Evolutionary conservation across 2,797 vertebrate genomes (phyloP).

Genomic region (Sibirionetta formosa): DNA sequence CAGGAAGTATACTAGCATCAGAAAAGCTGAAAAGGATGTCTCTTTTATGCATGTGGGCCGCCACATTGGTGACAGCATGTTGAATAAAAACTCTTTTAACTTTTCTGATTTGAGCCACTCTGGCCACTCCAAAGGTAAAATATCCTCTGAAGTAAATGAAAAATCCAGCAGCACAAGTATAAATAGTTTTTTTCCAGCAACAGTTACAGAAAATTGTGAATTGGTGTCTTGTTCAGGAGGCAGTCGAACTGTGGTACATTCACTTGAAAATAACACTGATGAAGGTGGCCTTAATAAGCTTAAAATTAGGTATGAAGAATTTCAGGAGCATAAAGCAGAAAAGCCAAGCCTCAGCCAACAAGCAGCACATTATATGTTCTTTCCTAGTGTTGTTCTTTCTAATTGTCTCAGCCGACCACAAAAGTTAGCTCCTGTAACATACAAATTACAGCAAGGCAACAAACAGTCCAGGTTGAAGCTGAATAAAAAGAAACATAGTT

Average conservation of each 20-base stretch:
- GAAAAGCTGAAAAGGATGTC: constrained; percentile 90
- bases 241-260: constrained; percentile 78
- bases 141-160: constrained; percentile 80
- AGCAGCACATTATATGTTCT: constrained; percentile 98
- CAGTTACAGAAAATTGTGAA: constrained; percentile 84
- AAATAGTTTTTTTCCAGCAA: constrained; percentile 78
- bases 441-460: constrained; percentile 87
- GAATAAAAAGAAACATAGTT: constrained; percentile 86
- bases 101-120: constrained; percentile 82
- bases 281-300: constrained; percentile 94
- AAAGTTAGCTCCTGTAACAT: constrained; percentile 86
- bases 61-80: constrained; percentile 80
- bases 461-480: constrained; percentile 91
- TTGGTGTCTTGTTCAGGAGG: constrained; percentile 80
- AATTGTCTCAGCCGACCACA: constrained; percentile 94
- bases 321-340: constrained; percentile 96
- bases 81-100: constrained; percentile 82
- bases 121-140: constrained; percentile 82
- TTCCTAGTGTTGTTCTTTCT: constrained; percentile 98
- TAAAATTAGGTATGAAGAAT: constrained; percentile 98
- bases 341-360: constrained; percentile 94
- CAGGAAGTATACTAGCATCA: constrained; percentile 91
- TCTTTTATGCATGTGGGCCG: constrained; percentile 80
- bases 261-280: constrained; percentile 83
- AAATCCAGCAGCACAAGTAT: constrained; percentile 78